These are phyloP conservation scores for Aelia acuminata DNA, from an alignment of 2,888 invertebrate genomes.

Conservation along the genomic window DNA sequence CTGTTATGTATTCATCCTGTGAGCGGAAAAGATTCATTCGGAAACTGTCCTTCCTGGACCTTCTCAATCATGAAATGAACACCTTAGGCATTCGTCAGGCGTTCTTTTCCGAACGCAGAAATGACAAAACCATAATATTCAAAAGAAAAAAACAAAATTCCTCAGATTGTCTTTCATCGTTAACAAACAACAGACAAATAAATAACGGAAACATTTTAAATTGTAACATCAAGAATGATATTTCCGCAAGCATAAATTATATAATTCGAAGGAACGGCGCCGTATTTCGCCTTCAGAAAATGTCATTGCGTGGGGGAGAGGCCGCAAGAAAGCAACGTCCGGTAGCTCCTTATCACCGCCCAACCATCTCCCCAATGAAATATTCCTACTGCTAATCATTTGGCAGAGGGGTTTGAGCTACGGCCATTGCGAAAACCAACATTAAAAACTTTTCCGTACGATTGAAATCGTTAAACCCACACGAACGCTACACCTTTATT, in stretches of 20 bases:
- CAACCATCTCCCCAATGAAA: not conserved
- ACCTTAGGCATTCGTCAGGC: not conserved
- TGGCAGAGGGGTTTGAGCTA: not conserved
- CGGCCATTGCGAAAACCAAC: not conserved
- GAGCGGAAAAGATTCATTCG: no score
- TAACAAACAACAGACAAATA: not conserved
- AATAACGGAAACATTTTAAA: slow-evolving; percentile 15
- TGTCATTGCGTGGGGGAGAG: slow-evolving; percentile 18
- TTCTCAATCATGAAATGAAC: not conserved
- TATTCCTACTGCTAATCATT: not conserved
- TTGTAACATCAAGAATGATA: not conserved
- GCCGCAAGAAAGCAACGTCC: not conserved
- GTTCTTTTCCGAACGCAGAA: not conserved
- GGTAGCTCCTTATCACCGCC: not conserved
- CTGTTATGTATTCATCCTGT: no score
- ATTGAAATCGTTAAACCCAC: not conserved
- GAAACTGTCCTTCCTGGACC: not conserved
- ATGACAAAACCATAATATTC: not conserved
- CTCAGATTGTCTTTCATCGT: not conserved
- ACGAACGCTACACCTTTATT: not conserved
- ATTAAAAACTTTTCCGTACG: not conserved
- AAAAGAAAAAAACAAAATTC: not conserved
- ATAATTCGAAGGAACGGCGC: slow-evolving; percentile 3
- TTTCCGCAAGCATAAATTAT: slow-evolving; percentile 8
- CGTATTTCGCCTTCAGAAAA: slow-evolving; percentile 6